Conservation (phyloP, 2,113 vertebrate genomes). For the Rhynchomys soricoides region DNA sequence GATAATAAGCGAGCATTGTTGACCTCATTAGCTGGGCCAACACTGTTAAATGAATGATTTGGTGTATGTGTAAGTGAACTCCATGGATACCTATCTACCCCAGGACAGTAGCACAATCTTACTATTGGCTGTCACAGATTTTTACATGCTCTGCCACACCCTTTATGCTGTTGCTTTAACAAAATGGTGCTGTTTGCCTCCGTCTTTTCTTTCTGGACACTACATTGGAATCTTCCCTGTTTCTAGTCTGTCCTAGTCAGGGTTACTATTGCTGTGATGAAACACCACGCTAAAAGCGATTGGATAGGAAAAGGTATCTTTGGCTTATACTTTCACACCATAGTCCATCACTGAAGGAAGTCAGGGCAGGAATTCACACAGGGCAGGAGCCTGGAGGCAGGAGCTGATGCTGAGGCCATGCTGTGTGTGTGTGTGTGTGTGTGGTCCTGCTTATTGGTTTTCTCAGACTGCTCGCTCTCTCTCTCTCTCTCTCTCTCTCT, state of each 20-base stretch:
- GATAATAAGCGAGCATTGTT: conserved; percentile 78
- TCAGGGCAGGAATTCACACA: not conserved
- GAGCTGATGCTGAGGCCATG: not conserved
- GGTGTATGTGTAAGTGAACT: conserved; percentile 77
- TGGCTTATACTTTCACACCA: not conserved
- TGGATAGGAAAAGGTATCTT: not conserved
- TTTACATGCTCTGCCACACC: conserved; percentile 74
- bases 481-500: no score
- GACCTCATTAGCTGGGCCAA: conserved; percentile 84
- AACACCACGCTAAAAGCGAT: not conserved
- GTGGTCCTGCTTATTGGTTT: not conserved
- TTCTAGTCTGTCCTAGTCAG: not conserved
- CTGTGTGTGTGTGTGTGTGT: not conserved
- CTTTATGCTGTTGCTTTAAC: not conserved
- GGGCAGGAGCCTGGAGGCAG: not conserved
- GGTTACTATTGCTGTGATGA: not conserved
- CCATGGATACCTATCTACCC: conserved; percentile 77
- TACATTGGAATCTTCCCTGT: not conserved
- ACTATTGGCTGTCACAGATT: conserved; percentile 76
- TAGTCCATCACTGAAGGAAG: not conserved
- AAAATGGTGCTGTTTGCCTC: not conserved
- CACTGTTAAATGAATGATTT: conserved; percentile 79
- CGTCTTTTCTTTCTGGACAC: not conserved
- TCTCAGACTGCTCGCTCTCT: no score
- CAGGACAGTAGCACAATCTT: conserved; percentile 75